A percentile compares a stretch with the other conserved stretches of the same genome.
Evolutionary conservation across 2,113 vertebrate species (phyloP).

Genomic region (Anas platyrhynchos): DNA sequence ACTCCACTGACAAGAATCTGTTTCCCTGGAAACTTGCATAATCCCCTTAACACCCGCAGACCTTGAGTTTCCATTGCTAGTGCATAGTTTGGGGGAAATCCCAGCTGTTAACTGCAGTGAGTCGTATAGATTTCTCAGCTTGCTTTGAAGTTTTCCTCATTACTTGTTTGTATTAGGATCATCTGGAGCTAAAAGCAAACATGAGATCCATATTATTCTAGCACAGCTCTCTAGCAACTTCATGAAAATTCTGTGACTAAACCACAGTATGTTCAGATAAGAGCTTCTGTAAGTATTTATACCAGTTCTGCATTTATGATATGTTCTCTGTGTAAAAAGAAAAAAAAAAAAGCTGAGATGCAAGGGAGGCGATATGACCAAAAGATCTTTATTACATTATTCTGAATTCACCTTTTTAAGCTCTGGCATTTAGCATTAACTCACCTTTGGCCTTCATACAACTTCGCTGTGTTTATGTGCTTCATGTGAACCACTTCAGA

Average conservation of each 20-base stretch:
- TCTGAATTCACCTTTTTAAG: neutral
- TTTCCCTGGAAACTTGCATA: constrained; percentile 32
- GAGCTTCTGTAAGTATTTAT: neutral
- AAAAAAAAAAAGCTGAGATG: neutral
- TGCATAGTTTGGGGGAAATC: constrained; percentile 15
- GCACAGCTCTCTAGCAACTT: neutral
- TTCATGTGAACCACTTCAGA: neutral
- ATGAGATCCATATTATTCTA: neutral
- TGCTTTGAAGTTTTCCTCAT: neutral
- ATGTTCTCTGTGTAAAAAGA: neutral
- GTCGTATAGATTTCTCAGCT: neutral
- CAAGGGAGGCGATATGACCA: neutral
- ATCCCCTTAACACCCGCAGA: neutral
- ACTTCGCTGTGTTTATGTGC: fast-evolving
- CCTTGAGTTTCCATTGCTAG: neutral
- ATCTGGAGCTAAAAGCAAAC: neutral
- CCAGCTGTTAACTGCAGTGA: neutral
- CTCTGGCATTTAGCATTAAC: neutral
- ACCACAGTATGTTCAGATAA: neutral
- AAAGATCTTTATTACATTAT: neutral
- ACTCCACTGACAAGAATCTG: neutral
- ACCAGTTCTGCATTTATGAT: neutral
- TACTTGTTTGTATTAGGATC: neutral
- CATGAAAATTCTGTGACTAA: neutral
- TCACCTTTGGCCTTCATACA: neutral